Conservation (phyloP, 2,113 vertebrate species). For the Girardinichthys multiradiatus region DNA sequence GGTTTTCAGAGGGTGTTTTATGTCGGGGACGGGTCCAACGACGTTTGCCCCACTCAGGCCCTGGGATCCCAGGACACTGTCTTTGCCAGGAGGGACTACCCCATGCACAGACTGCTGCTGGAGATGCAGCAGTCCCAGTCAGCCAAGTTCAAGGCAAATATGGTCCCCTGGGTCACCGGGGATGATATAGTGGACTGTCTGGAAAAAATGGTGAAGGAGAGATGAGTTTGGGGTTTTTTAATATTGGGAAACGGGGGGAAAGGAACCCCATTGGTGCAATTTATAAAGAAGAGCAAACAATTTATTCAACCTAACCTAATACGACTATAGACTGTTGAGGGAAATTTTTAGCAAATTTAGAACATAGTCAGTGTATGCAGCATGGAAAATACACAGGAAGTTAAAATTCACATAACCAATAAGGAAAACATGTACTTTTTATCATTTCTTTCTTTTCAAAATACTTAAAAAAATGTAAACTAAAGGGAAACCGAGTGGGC, state of each 20-base stretch:
- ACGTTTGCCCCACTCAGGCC: constrained; percentile 86
- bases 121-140: constrained; percentile 79
- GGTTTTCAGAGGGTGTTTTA: constrained; percentile 90
- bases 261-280: background rate
- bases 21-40: constrained; percentile 92
- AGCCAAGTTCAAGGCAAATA: constrained; percentile 74
- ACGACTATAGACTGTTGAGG: no score
- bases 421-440: background rate
- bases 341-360: background rate
- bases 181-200: constrained; percentile 83
- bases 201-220: constrained; percentile 81
- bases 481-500: constrained; percentile 16
- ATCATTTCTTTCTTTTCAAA: background rate
- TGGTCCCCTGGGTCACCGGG: constrained; percentile 87
- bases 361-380: no score
- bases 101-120: constrained; percentile 87
- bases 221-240: constrained; percentile 40
- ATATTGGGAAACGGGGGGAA: background rate
- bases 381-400: background rate
- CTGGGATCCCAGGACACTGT: constrained; percentile 84
- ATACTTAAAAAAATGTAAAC: background rate
- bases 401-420: background rate
- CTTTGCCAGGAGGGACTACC: constrained; percentile 88
- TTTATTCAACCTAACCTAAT: background rate
- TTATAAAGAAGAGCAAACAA: background rate